Percentiles rank a stretch among this genome's conserved stretches.
Evolutionary conservation across 1,140 invertebrate genomes (phyloP).

Genomic region (Hesperophylax magnus): DNA sequence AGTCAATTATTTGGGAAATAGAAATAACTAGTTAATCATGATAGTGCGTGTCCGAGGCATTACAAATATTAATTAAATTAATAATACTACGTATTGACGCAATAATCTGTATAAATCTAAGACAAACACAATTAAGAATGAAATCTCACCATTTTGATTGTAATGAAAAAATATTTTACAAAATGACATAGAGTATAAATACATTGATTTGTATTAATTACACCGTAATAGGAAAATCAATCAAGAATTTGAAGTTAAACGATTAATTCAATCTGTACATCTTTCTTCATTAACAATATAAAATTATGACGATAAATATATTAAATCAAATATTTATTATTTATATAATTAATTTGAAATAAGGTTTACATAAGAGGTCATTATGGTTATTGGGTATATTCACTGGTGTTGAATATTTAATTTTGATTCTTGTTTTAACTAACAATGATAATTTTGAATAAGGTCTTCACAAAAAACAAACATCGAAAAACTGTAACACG

Average conservation of each 20-base stretch:
- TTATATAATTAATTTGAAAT: constrained; percentile 70
- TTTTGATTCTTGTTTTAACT: constrained; percentile 21
- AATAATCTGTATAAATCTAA: constrained; percentile 40
- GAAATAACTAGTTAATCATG: not conserved
- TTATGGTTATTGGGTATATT: constrained; percentile 65
- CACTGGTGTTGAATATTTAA: constrained; percentile 40
- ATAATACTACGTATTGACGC: constrained; percentile 45
- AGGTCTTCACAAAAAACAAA: constrained; percentile 41
- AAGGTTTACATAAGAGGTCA: constrained; percentile 73
- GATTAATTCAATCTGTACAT: constrained; percentile 53
- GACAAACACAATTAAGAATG: constrained; percentile 42
- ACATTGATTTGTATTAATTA: constrained; percentile 51
- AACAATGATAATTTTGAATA: constrained; percentile 40
- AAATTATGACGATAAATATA: constrained; percentile 72
- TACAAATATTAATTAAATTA: constrained; percentile 47
- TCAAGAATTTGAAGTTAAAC: constrained; percentile 40
- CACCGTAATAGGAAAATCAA: constrained; percentile 42
- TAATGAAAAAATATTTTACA: constrained; percentile 54
- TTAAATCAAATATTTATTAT: constrained; percentile 68
- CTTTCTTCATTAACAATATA: constrained; percentile 61
- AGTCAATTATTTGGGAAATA: not conserved
- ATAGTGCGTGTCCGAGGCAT: constrained; percentile 22
- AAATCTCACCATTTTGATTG: constrained; percentile 50
- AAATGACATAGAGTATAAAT: constrained; percentile 51
- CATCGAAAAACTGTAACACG: constrained; percentile 26